These are phyloP conservation scores for Athalia cordata DNA, from an alignment of 2,888 invertebrate genomes.

Conservation along the genomic window DNA sequence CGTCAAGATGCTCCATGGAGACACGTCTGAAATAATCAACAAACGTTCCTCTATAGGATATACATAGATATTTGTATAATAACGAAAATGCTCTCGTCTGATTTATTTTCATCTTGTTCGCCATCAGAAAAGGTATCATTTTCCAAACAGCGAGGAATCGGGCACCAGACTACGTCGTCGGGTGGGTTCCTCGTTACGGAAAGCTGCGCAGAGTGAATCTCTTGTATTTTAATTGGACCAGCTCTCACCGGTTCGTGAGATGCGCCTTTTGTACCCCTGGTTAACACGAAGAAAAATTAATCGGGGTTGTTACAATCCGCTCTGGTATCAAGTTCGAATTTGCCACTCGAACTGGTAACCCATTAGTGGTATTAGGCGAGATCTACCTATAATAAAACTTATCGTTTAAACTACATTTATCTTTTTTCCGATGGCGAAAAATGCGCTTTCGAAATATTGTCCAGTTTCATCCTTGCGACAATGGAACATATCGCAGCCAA, in stretches of 20 bases:
- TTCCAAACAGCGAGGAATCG: constrained; percentile 20
- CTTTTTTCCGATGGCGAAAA: too few relatives aligned
- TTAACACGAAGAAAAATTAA: constrained; percentile 15
- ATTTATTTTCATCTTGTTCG: constrained; percentile 20
- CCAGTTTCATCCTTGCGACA: constrained; percentile 14
- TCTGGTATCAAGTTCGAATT: constrained; percentile 21
- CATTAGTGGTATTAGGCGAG: neutral
- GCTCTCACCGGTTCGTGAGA: constrained; percentile 21
- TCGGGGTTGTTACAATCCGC: neutral
- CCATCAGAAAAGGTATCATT: constrained; percentile 32
- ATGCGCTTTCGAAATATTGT: neutral
- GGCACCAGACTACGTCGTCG: constrained; percentile 9
- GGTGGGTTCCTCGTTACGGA: constrained; percentile 26
- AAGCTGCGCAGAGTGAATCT: neutral
- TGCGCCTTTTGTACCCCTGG: constrained; percentile 25
- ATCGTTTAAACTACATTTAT: too few relatives aligned
- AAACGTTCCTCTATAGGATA: neutral
- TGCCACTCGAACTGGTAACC: neutral
- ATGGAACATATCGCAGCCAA: constrained; percentile 6
- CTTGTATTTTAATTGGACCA: constrained; percentile 44
- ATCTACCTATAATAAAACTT: too few relatives aligned
- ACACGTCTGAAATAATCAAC: constrained; percentile 3
- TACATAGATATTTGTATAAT: neutral
- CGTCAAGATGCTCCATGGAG: constrained; percentile 2
- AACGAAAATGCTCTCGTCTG: constrained; percentile 1